These are phyloP conservation scores for Stratiomys singularior DNA, from an alignment of 2,888 invertebrate species.

Conservation along the genomic window DNA sequence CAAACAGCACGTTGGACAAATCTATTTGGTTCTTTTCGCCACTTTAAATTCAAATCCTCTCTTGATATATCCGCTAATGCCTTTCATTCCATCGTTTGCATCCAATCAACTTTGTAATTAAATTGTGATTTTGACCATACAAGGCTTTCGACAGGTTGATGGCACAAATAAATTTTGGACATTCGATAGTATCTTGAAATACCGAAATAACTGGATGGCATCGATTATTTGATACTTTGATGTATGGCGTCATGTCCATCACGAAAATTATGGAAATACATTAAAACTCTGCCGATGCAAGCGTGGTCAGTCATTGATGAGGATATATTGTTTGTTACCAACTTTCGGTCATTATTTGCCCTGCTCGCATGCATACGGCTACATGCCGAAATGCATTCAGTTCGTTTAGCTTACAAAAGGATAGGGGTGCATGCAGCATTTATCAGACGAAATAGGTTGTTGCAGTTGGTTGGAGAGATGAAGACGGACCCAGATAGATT, in stretches of 20 bases:
- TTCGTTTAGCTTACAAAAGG: not conserved
- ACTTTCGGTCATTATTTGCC: constrained; percentile 7
- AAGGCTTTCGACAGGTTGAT: constrained; percentile 32
- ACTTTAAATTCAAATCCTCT: too few species aligned
- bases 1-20: too few species aligned
- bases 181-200: constrained; percentile 31
- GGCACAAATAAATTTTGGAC: constrained; percentile 27
- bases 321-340: not conserved
- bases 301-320: not conserved
- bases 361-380: not conserved
- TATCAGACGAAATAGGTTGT: not conserved
- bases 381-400: constrained; percentile 3
- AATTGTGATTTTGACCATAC: constrained; percentile 29
- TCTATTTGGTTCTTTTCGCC: too few species aligned
- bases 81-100: not conserved
- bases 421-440: constrained; percentile 8
- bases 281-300: constrained; percentile 14
- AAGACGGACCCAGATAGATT: constrained; percentile 18
- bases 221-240: constrained; percentile 54
- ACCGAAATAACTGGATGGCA: constrained; percentile 42
- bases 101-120: constrained; percentile 34
- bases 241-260: constrained; percentile 48
- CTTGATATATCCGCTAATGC: too few species aligned
- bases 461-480: not conserved
- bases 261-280: constrained; percentile 42